Percentiles rank a stretch among this genome's conserved stretches.
Conservation (phyloP, 2,888 invertebrate species). For the Metacarcinus magister region DNA sequence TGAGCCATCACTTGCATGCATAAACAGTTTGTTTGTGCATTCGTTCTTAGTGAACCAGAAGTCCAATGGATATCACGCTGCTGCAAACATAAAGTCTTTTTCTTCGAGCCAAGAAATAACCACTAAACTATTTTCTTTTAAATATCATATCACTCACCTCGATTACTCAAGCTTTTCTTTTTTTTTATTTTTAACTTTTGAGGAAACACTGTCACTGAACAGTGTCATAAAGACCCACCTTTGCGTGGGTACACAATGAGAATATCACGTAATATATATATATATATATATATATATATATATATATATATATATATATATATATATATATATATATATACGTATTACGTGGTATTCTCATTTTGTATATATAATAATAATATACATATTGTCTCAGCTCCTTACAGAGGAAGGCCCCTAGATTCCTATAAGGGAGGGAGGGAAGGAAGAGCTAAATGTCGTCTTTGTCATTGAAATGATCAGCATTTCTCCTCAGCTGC, state of each 20-base stretch:
- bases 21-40: background rate
- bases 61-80: background rate
- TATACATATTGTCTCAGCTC: too few relatives aligned
- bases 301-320: too few relatives aligned
- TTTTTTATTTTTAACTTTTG: background rate
- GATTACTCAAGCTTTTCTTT: background rate
- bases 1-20: background rate
- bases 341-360: too few relatives aligned
- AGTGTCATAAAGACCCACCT: background rate
- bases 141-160: background rate
- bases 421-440: background rate
- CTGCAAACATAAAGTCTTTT: background rate
- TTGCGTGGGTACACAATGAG: background rate
- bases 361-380: too few relatives aligned
- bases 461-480: slow-evolving; percentile 49
- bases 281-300: too few relatives aligned
- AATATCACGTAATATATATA: too few relatives aligned
- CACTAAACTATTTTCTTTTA: background rate
- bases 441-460: background rate
- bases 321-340: too few relatives aligned
- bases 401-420: background rate
- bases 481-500: slow-evolving; percentile 28
- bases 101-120: too few relatives aligned
- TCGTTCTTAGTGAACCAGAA: background rate
- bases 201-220: background rate